Base-by-base conservation (phyloP, 1,140 invertebrate genomes). In the Pogonomyrmex barbatus region DNA sequence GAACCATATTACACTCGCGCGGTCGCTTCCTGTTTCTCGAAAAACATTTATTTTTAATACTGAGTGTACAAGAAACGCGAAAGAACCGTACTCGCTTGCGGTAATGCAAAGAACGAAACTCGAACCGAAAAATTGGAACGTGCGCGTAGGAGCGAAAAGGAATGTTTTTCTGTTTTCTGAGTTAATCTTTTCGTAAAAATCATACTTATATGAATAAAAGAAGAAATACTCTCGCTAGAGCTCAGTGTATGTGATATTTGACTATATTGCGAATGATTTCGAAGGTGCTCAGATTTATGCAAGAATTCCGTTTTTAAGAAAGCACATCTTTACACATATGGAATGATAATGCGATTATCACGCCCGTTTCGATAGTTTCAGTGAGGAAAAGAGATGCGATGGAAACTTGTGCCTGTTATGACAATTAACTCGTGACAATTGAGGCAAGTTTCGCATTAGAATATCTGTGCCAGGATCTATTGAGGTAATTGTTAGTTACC, bases 391-490 rank as follows among this genome's bases (percentile, higher is more conserved):
- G 52, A 47, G n/a, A 58, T 14, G 52, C 62, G 30, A 56, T 30
- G n/a, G 67, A 60, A 83, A 75, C 79, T 73, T 83, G 54, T 36
- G 63, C 54, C 68, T 83, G 45, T 73, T 62, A 70, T 39, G 42
- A 83, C 79, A 83, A 83, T 83, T 83, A 75, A 70, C 68, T 75
- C 68, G 42, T 5, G 54, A 68, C 68, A 83, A 83, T 83, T 83
- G 79, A 60, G 68, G 79, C 79, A 83, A 83, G 79, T 75, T 36
- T 83, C 68, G 42, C 70, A 47, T 50, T 47, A 47, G 42, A 58
- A 82, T 81, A 70, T 82, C 78, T 47, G 60, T 58, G 67, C 52
- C 67, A 58, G 12, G 67, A 73, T 54, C 77, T 58, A 82, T 82
- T 73, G 79, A 60, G 63, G 63, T 81, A 81, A 81, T 81, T 68